These are phyloP conservation scores for Rhinoptilus africanus DNA, from an alignment of 2,113 vertebrate species.

Conservation along the genomic window DNA sequence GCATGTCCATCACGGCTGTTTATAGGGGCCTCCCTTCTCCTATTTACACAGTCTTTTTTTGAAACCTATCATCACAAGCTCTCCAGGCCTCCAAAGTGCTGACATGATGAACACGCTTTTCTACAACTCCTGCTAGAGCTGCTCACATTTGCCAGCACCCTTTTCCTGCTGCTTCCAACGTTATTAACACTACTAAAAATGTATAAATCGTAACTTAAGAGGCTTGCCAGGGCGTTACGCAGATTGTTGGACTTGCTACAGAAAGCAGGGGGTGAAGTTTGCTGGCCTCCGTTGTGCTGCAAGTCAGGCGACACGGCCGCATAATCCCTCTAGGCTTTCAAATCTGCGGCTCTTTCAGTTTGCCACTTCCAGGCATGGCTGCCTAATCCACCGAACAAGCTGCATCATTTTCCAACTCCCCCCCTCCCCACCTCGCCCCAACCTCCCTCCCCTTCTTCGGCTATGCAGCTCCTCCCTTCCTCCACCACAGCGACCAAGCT, in stretches of 20 bases:
- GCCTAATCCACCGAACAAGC: conserved; percentile 7
- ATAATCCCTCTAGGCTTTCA: background rate
- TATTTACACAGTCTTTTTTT: background rate
- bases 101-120: background rate
- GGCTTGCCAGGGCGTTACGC: background rate
- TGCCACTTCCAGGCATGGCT: conserved; percentile 31
- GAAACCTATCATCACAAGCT: background rate
- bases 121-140: background rate
- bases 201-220: background rate
- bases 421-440: background rate
- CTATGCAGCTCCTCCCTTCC: background rate
- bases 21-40: background rate
- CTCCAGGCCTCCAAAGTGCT: background rate
- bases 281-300: background rate
- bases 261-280: background rate
- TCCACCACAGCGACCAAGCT: background rate
- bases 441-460: background rate
- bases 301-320: background rate
- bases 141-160: background rate
- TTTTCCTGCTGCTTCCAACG: background rate
- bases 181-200: background rate
- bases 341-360: background rate
- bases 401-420: conserved; percentile 17
- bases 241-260: background rate
- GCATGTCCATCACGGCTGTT: background rate